Percentiles rank a stretch among this genome's conserved stretches.
Evolutionary conservation across 53 echinoderm and acorn worm genomes (phyloP).

Genomic region (Paracentrotus lividus): DNA sequence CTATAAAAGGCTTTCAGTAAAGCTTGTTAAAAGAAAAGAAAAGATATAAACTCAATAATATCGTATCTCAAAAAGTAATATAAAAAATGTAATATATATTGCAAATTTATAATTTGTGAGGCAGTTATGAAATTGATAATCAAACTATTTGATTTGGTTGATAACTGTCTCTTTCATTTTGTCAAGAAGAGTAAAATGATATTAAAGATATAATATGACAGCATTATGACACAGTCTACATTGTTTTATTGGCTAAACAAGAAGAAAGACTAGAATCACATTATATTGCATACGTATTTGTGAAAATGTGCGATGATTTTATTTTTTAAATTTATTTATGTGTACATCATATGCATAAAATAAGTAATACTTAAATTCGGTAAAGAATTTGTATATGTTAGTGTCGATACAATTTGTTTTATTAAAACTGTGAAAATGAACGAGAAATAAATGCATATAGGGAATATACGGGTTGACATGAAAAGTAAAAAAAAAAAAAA

Average conservation of each 20-base stretch:
- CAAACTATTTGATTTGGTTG: not conserved
- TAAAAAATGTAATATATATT: not conserved
- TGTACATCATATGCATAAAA: too few relatives aligned
- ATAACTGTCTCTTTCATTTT: not conserved
- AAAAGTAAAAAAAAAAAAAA: not conserved
- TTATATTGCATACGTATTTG: too few relatives aligned
- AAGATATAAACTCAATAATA: not conserved
- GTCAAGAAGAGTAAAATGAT: not conserved
- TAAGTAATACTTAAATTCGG: too few relatives aligned
- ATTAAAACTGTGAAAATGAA: too few relatives aligned
- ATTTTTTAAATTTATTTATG: too few relatives aligned
- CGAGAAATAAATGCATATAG: too few relatives aligned
- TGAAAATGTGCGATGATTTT: too few relatives aligned
- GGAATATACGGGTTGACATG: too few relatives aligned
- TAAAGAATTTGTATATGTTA: too few relatives aligned
- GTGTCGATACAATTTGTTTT: too few relatives aligned
- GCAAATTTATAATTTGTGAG: not conserved
- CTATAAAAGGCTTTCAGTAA: not conserved
- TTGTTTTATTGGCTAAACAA: not conserved
- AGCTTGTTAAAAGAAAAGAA: not conserved
- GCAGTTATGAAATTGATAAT: not conserved
- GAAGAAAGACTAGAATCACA: not conserved
- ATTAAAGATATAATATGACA: not conserved
- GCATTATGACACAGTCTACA: not conserved
- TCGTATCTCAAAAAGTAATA: not conserved